Percentiles rank a stretch among this genome's conserved stretches.
Conservation (phyloP, 2,797 vertebrate genomes). For the Vipera ursinii region DNA sequence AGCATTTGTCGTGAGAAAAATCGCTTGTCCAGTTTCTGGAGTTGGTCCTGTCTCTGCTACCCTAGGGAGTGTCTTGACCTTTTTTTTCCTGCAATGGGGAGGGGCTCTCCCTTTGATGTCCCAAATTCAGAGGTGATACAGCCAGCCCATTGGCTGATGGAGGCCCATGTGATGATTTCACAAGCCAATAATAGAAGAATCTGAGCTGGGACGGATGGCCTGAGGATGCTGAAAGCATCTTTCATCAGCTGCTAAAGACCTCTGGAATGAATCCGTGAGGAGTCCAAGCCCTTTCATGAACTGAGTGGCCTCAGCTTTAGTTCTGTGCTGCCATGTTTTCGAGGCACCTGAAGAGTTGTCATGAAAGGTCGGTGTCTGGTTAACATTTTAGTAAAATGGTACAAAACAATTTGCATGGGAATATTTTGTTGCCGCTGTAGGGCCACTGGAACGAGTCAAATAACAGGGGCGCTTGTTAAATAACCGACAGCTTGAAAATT, state of each 20-base stretch:
- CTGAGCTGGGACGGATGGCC: neutral
- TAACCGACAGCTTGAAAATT: neutral
- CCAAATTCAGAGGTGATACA: neutral
- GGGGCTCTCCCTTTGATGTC: neutral
- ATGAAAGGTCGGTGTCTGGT: neutral
- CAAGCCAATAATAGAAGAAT: neutral
- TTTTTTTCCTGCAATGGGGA: neutral
- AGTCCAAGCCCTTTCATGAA: neutral
- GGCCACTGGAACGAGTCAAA: neutral
- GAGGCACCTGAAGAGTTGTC: neutral
- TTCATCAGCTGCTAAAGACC: neutral
- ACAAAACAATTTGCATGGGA: neutral
- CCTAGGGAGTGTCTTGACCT: neutral
- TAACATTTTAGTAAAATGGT: neutral
- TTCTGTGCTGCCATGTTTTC: neutral
- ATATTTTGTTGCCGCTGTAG: neutral
- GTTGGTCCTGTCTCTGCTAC: slow-evolving; percentile 2
- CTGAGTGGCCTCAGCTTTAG: neutral
- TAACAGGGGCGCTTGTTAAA: neutral
- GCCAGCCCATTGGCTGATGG: neutral
- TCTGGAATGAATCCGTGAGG: neutral
- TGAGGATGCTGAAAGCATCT: neutral
- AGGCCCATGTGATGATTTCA: neutral
- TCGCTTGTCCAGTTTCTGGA: slow-evolving; percentile 14
- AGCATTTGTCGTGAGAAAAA: slow-evolving; percentile 21